Percentiles rank a stretch among this genome's conserved stretches.
Conservation (phyloP, 2,113 vertebrate genomes). For the Apaloderma vittatum region DNA sequence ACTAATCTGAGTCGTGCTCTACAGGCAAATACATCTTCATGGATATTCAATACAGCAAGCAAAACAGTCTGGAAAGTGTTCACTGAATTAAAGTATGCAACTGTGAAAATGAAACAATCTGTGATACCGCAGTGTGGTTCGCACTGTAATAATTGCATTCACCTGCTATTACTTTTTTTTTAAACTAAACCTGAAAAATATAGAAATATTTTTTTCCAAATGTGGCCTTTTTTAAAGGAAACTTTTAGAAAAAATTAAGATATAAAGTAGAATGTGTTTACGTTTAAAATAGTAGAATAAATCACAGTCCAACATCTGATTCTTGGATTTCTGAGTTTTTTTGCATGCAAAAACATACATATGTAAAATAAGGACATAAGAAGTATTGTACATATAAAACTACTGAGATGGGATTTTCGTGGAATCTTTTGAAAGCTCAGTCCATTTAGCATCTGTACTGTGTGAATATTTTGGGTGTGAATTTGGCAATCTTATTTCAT, state of each 20-base stretch:
- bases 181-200: not conserved
- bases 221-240: not conserved
- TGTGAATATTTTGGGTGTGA: not conserved
- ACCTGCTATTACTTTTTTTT: not conserved
- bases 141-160: not conserved
- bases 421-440: not conserved
- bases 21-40: not conserved
- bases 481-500: not conserved
- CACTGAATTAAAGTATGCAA: not conserved
- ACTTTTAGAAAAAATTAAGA: not conserved
- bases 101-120: constrained; percentile 11
- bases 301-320: not conserved
- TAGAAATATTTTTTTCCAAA: not conserved
- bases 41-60: not conserved
- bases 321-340: not conserved
- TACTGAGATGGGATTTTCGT: accelerated
- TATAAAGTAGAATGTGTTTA: not conserved
- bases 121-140: not conserved
- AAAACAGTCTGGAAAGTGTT: not conserved
- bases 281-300: not conserved
- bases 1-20: not conserved
- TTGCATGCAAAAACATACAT: not conserved
- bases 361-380: not conserved
- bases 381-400: not conserved
- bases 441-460: not conserved